Evolutionary conservation across 2,113 vertebrate genomes (phyloP).

Genomic region (Peromyscus californicus): DNA sequence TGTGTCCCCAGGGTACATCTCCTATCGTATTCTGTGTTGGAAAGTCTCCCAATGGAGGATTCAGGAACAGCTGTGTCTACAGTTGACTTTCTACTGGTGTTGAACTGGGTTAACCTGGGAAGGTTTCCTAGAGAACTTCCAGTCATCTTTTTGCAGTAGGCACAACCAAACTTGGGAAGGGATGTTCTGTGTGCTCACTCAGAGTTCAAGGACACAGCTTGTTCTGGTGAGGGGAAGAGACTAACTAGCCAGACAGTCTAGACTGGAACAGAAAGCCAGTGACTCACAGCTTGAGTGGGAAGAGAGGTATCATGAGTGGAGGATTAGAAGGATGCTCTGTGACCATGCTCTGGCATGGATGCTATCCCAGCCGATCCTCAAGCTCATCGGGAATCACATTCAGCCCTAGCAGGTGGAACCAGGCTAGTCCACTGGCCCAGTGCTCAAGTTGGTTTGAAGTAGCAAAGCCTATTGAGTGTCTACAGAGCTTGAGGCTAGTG

Average conservation of each 20-base stretch:
- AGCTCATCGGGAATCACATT: rapidly evolving
- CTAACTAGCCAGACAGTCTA: neutral
- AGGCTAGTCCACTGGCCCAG: neutral
- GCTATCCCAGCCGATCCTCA: neutral
- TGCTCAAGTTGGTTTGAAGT: neutral
- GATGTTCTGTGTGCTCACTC: neutral
- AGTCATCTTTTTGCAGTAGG: constrained; percentile 7
- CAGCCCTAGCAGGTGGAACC: neutral
- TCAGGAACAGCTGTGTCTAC: neutral
- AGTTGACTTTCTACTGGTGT: neutral
- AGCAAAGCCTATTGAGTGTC: neutral
- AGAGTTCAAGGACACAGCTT: neutral
- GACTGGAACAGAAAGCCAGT: neutral
- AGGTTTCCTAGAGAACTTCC: constrained; percentile 33
- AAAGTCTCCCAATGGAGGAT: neutral
- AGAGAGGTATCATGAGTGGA: neutral
- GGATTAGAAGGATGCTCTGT: neutral
- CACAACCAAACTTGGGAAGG: neutral
- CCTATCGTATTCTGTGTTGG: neutral
- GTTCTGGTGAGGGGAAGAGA: neutral
- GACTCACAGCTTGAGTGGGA: neutral
- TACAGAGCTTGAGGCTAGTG: neutral
- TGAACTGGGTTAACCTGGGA: neutral
- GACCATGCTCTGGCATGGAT: rapidly evolving
- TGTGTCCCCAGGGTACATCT: neutral